A percentile compares a stretch with the other conserved stretches of the same genome.
phyloP scores from a whole-genome alignment of 2,113 vertebrate genomes.

The Mirza zaza region DNA sequence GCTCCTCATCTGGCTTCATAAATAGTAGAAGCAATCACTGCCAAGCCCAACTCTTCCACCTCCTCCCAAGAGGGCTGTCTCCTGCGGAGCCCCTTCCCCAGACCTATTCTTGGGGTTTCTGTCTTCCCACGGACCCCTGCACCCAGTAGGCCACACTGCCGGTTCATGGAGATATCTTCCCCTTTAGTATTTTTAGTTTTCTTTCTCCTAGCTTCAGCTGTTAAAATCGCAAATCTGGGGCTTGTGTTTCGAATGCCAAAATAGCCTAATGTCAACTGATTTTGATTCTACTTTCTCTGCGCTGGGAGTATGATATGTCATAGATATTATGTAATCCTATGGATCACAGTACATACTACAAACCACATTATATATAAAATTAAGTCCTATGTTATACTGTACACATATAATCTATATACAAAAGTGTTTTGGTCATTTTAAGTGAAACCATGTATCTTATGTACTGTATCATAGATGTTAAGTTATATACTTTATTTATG shows the following conservation, averaged over 20 bases:
- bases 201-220: conserved; percentile 68
- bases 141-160: neutral
- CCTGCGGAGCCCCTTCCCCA: neutral
- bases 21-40: conserved; percentile 78
- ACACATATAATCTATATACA: neutral
- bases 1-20: conserved; percentile 80
- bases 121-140: neutral
- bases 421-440: conserved; percentile 12
- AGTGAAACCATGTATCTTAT: conserved; percentile 9
- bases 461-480: neutral
- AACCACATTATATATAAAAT: neutral
- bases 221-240: conserved; percentile 72
- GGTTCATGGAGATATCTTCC: neutral
- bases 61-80: neutral
- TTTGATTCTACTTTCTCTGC: conserved; percentile 56
- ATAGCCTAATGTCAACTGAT: conserved; percentile 71
- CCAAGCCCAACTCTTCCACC: neutral
- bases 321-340: conserved; percentile 40
- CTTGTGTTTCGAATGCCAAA: conserved; percentile 70
- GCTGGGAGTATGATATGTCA: conserved; percentile 41
- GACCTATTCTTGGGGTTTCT: neutral
- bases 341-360: neutral
- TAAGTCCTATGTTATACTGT: neutral
- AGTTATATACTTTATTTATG: conserved; percentile 30
- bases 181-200: conserved; percentile 70